phyloP scores from a whole-genome alignment of 2,888 invertebrate species.

The Oscheius sp. region DNA sequence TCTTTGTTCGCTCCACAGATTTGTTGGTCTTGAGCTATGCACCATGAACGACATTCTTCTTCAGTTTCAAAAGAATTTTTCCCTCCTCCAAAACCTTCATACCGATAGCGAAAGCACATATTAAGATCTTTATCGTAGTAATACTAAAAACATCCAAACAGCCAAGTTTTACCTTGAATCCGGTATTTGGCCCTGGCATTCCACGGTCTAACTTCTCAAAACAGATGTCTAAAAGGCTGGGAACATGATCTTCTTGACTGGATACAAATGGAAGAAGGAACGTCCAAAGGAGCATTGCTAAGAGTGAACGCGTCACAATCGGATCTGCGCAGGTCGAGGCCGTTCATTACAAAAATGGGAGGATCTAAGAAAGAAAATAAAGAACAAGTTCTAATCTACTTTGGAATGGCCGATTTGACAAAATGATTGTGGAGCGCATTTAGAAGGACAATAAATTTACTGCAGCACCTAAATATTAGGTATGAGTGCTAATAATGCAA shows the following conservation, averaged over 20 bases:
- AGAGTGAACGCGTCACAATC: not conserved
- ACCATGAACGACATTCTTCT: slow-evolving; percentile 3
- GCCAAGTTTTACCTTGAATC: not conserved
- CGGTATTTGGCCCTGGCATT: not conserved
- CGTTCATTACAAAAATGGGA: not conserved
- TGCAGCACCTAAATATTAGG: no score
- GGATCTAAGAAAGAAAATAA: no score
- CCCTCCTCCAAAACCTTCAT: slow-evolving; percentile 13
- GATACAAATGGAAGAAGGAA: not conserved
- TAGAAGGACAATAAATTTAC: no score
- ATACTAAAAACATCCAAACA: not conserved
- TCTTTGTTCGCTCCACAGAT: slow-evolving; percentile 26
- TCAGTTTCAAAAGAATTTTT: not conserved
- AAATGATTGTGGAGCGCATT: no score
- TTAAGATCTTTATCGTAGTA: slow-evolving; percentile 11
- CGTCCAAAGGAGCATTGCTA: slow-evolving; percentile 1
- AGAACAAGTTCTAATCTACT: no score
- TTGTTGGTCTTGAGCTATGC: slow-evolving; percentile 17
- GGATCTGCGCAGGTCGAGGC: slow-evolving; percentile 17
- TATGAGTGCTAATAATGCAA: no score
- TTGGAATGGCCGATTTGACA: no score
- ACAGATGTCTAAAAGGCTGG: slow-evolving; percentile 1
- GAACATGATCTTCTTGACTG: not conserved
- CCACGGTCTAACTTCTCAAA: not conserved
- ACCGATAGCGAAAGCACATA: slow-evolving; percentile 8